phyloP scores from a whole-genome alignment of 2,797 vertebrate species.

The Huso huso region DNA sequence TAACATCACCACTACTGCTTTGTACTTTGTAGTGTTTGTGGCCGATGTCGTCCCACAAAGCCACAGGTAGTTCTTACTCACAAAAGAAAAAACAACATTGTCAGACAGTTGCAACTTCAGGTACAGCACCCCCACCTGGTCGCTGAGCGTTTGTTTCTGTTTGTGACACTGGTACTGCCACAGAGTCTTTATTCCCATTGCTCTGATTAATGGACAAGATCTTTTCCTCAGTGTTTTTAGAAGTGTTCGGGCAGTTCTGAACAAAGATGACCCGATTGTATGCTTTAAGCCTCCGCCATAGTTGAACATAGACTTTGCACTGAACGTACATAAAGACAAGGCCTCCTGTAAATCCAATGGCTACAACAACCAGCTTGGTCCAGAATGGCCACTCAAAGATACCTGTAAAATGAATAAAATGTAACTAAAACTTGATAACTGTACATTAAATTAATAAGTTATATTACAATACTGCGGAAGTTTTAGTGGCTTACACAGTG shows the following conservation, averaged over 20 bases:
- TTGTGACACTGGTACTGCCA: conserved; percentile 56
- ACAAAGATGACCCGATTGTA: conserved; percentile 97
- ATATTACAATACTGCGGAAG: too few species aligned
- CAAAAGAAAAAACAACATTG: too few species aligned
- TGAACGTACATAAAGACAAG: conserved; percentile 97
- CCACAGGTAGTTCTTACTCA: too few species aligned
- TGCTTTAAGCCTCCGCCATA: conserved; percentile 93
- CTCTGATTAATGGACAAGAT: conserved; percentile 41
- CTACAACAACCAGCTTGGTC: conserved; percentile 93
- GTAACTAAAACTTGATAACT: too few species aligned
- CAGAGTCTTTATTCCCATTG: conserved; percentile 56
- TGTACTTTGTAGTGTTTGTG: too few species aligned
- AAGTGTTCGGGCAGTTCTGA: conserved; percentile 86
- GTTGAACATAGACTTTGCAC: conserved; percentile 88
- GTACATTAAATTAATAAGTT: too few species aligned
- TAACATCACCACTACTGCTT: too few species aligned
- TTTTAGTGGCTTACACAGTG: too few species aligned
- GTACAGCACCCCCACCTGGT: conserved; percentile 29
- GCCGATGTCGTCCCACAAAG: too few species aligned
- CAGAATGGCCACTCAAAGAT: conserved; percentile 95
- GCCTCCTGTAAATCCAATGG: conserved; percentile 80
- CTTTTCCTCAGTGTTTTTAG: conserved; percentile 63
- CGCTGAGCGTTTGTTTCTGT: conserved; percentile 47
- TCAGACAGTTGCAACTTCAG: conserved; percentile 68
- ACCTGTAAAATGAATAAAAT: conserved; percentile 47